Evolutionary conservation across 2,797 vertebrate species (phyloP).

Genomic region (Naso thynnoides): DNA sequence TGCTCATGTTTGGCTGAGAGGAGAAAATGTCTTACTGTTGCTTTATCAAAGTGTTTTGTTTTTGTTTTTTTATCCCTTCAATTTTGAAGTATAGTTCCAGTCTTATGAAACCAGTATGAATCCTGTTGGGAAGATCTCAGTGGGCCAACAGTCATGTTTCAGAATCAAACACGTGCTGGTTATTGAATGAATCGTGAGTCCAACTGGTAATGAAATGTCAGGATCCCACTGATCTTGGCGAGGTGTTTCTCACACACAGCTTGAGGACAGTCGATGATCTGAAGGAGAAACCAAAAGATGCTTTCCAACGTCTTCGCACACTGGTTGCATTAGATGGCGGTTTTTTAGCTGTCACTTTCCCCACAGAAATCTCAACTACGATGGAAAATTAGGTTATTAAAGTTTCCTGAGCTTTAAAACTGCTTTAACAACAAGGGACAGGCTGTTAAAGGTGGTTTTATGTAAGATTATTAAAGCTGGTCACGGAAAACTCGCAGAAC

Average conservation of each 20-base stretch:
- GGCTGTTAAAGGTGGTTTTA: not conserved
- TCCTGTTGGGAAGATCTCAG: not conserved
- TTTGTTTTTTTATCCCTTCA: not conserved
- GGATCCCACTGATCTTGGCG: not conserved
- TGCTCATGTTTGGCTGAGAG: not conserved
- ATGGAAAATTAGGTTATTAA: conserved; percentile 38
- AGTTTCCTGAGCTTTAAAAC: conserved; percentile 32
- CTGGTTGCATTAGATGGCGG: conserved; percentile 42
- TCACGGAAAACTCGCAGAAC: conserved; percentile 26
- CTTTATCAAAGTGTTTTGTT: not conserved
- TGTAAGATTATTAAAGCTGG: conserved; percentile 20
- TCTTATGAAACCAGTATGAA: not conserved
- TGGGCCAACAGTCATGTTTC: not conserved
- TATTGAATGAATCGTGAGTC: not conserved
- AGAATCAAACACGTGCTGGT: not conserved
- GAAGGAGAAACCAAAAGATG: conserved; percentile 7
- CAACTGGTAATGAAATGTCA: not conserved
- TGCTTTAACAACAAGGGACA: conserved; percentile 13
- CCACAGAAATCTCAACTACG: conserved; percentile 2
- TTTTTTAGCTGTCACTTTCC: conserved; percentile 22
- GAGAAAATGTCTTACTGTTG: not conserved
- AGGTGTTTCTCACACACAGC: not conserved
- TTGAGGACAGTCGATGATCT: not conserved
- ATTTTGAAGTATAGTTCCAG: not conserved
- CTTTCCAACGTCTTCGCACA: conserved; percentile 36